Evolutionary conservation across 2,113 vertebrate species (phyloP).

Genomic region (Chamaea fasciata): DNA sequence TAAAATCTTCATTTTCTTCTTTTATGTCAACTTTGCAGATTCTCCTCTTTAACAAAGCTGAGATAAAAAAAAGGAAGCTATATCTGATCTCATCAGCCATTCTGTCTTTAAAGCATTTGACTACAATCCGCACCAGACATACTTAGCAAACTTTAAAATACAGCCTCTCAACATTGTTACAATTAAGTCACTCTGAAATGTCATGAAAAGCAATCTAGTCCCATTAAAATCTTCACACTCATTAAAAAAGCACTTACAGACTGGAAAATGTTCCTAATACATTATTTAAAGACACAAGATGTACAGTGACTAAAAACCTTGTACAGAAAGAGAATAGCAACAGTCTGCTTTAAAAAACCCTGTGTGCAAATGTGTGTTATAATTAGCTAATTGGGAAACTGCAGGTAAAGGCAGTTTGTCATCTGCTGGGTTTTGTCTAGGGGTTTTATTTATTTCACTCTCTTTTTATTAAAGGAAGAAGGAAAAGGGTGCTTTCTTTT

Average conservation of each 20-base stretch:
- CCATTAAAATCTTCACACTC: conserved; percentile 87
- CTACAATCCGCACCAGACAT: conserved; percentile 71
- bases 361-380: conserved; percentile 62
- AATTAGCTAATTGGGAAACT: conserved; percentile 72
- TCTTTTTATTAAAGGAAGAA: background rate
- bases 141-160: conserved; percentile 82
- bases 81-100: conserved; percentile 66
- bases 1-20: background rate
- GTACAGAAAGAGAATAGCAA: conserved; percentile 69
- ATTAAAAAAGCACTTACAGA: conserved; percentile 87
- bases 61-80: conserved; percentile 6
- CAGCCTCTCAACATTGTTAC: conserved; percentile 81
- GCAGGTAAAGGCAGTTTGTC: conserved; percentile 60
- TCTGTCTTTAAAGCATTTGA: conserved; percentile 68
- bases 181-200: conserved; percentile 86
- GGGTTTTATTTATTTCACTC: background rate
- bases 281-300: conserved; percentile 87
- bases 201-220: conserved; percentile 85
- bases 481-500: background rate
- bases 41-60: conserved; percentile 25
- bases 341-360: conserved; percentile 61
- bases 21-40: background rate
- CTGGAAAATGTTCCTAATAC: conserved; percentile 83
- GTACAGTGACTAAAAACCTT: conserved; percentile 78
- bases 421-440: background rate